phyloP scores from a whole-genome alignment of 2,888 invertebrate species.

The Lasioglossum lativentre region DNA sequence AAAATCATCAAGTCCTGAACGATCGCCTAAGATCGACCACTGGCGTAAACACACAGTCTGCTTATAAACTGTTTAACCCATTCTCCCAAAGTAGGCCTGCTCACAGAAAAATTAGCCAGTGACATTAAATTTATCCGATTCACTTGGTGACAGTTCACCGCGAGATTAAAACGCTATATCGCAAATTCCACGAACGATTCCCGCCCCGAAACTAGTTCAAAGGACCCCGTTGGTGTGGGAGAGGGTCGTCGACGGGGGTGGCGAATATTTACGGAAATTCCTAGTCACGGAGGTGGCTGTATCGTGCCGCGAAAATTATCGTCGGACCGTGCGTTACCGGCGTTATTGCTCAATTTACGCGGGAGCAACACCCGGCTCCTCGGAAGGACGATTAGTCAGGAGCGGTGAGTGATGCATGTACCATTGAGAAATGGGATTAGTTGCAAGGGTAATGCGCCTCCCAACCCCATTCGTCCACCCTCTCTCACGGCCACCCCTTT shows the following conservation, averaged over 20 bases:
- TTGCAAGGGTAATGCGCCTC: slow-evolving; percentile 61
- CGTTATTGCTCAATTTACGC: slow-evolving; percentile 65
- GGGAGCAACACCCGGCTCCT: slow-evolving; percentile 48
- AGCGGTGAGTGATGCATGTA: slow-evolving; percentile 62
- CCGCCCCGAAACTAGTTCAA: background rate
- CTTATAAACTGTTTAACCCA: background rate
- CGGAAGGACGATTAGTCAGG: slow-evolving; percentile 59
- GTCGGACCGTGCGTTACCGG: slow-evolving; percentile 42
- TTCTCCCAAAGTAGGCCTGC: too few relatives aligned
- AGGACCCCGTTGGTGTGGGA: background rate
- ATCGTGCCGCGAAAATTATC: slow-evolving; percentile 48
- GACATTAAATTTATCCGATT: background rate
- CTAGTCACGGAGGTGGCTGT: slow-evolving; percentile 9
- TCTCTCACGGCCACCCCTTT: slow-evolving; percentile 49
- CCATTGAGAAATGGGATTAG: slow-evolving; percentile 67
- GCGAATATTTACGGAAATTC: slow-evolving; percentile 42
- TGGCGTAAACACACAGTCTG: too few relatives aligned
- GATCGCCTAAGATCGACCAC: too few relatives aligned
- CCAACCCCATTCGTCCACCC: slow-evolving; percentile 44
- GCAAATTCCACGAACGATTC: slow-evolving; percentile 2
- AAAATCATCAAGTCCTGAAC: too few relatives aligned
- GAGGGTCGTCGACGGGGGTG: background rate
- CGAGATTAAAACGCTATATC: background rate
- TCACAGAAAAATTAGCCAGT: background rate
- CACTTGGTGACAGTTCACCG: background rate